Evolutionary conservation across 2,888 invertebrate genomes (phyloP).

Genomic region (Ornithoptera alexandrae): DNA sequence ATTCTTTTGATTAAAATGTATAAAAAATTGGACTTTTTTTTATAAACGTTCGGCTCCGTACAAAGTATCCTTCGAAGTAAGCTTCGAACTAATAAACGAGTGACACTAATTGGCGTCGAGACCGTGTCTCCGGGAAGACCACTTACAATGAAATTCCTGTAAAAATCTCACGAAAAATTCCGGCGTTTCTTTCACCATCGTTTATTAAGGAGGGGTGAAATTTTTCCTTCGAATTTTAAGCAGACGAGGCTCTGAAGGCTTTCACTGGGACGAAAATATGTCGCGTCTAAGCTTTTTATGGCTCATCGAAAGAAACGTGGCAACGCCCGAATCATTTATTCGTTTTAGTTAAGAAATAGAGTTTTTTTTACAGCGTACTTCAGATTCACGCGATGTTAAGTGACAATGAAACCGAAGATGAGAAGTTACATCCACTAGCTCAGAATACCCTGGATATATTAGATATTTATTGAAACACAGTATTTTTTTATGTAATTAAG

Average conservation of each 20-base stretch:
- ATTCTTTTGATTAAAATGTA: conserved; percentile 25
- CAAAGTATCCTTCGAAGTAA: conserved; percentile 27
- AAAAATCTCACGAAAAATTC: conserved; percentile 34
- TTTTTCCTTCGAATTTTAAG: conserved; percentile 26
- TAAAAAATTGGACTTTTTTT: neutral
- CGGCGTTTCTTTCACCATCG: conserved; percentile 24
- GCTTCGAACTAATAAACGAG: conserved; percentile 63
- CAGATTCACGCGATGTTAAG: no score
- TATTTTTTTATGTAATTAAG: no score
- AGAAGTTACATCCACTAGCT: no score
- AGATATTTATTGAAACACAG: no score
- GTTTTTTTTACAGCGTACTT: neutral
- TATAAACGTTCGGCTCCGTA: conserved; percentile 21
- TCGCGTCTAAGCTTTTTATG: conserved; percentile 20
- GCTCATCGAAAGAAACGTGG: conserved; percentile 1
- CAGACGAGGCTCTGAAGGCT: conserved; percentile 19
- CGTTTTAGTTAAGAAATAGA: neutral
- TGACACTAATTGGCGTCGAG: conserved; percentile 65
- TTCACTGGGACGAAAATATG: conserved; percentile 21
- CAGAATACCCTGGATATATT: no score
- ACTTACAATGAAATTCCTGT: conserved; percentile 34
- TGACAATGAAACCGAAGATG: no score
- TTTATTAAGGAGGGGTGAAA: conserved; percentile 26
- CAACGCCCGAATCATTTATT: neutral
- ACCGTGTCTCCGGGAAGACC: conserved; percentile 31